Evolutionary conservation across 1,140 invertebrate genomes (phyloP), one percentile per base, ranked within the genome.

Genomic region (Drosophila suzukii): DNA sequence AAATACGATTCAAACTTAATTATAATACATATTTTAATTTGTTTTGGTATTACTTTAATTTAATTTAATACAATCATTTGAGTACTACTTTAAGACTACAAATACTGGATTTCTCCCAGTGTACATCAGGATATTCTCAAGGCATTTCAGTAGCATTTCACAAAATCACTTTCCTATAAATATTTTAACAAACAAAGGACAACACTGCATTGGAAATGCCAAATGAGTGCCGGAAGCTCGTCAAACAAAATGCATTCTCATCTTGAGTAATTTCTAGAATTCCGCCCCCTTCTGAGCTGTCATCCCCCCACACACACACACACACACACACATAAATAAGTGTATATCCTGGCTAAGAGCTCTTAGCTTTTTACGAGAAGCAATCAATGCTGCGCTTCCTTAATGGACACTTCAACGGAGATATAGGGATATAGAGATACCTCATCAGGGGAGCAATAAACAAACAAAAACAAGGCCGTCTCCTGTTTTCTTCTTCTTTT

Each of bases 351-450:
- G 43, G 50, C 32, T 53, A 36, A 76, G 53, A 63, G 78, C 83
- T 68, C 70, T 85, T 65, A 36, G 47, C 41, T 39, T 68, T 88
- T 88, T 86, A 86, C 58, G 82, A 63, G 47, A 41, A 49, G 50
- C 78, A 81, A 82, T 86, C 82, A 82, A 82, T 78, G 66, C 63
- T 73, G 74, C 72, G 65, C 39, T 63, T 71, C 44, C 55, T 59
- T 61, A 62, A 71, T 79, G 75, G 58, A 55, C 53, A 34, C 66
- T 72, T 58, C 20, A 15, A 17, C 30, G n/a, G 32, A 27, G 34
- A 68, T 49, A 71, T 56, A 20, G 49, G 30, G 43, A 38, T 39
- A 38, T 56, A 20, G 49, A 38, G 38, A 43, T 47, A 38, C 17
- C 60, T 63, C 72, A 62, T 78, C 56, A 78, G 36, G 24, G 12